Evolutionary conservation across 2,888 invertebrate species (phyloP).

Genomic region (Ypsolopha sequella): DNA sequence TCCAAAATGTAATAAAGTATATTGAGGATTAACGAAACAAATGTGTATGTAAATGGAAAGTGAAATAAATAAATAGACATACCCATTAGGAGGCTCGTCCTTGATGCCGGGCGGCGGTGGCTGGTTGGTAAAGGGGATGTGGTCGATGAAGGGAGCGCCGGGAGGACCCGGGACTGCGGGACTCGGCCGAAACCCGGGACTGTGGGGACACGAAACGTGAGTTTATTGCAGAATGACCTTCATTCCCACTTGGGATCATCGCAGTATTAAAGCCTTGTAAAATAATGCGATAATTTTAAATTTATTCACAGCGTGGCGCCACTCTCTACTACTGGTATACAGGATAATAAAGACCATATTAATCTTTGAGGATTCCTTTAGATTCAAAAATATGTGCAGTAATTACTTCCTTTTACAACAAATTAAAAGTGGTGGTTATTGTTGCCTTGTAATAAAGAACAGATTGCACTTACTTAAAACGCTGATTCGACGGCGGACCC

Average conservation of each 20-base stretch:
- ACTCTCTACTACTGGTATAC: too few species aligned
- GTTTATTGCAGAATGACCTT: not conserved
- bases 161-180: conserved; percentile 17
- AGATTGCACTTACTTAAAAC: conserved; percentile 18
- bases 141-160: conserved; percentile 26
- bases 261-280: not conserved
- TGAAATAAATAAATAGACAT: conserved; percentile 31
- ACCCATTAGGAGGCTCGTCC: conserved; percentile 60
- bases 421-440: not conserved
- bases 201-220: not conserved
- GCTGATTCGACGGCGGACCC: conserved; percentile 31
- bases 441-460: not conserved
- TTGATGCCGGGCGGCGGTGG: conserved; percentile 73
- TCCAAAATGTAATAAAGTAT: not conserved
- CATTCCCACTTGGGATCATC: not conserved
- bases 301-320: too few species aligned
- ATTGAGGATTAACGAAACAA: too few species aligned
- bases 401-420: not conserved
- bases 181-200: not conserved
- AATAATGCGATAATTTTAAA: too few species aligned
- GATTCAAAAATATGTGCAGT: too few species aligned
- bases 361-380: too few species aligned
- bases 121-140: conserved; percentile 52
- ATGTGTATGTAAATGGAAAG: too few species aligned
- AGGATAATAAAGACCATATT: too few species aligned